Evolutionary conservation across 1,140 invertebrate species (phyloP).

Genomic region (Neotoxoptera formosana): DNA sequence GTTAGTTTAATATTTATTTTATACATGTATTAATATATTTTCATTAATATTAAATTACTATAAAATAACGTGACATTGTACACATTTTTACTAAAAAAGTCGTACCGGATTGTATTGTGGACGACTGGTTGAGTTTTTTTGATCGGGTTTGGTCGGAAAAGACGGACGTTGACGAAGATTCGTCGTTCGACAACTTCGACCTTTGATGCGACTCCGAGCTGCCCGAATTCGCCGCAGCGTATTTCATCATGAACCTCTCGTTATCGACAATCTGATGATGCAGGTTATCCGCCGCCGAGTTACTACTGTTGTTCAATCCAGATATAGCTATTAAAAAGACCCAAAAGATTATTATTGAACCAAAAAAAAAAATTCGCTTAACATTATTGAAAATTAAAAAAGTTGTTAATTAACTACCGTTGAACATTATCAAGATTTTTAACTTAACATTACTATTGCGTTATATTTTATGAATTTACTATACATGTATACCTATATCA

Average conservation of each 20-base stretch:
- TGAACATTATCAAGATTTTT: background rate
- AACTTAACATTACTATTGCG: background rate
- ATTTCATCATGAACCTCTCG: conserved; percentile 35
- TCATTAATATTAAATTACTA: background rate
- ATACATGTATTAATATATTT: background rate
- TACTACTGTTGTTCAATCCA: background rate
- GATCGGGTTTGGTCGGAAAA: background rate
- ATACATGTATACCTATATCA: no score
- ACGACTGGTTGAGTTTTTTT: background rate
- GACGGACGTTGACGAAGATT: background rate
- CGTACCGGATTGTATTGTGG: conserved; percentile 23
- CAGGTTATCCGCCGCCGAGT: background rate
- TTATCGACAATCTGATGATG: conserved; percentile 22
- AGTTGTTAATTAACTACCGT: no score
- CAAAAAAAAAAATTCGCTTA: background rate
- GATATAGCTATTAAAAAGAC: background rate
- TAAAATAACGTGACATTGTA: background rate
- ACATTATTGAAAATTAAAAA: background rate
- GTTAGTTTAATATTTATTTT: no score
- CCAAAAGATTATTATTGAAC: background rate
- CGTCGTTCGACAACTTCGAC: background rate
- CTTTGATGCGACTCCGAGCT: background rate
- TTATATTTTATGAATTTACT: background rate
- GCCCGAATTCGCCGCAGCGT: background rate
- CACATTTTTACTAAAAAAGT: background rate